Conservation (phyloP, 2,888 invertebrate genomes). For the Zaprionus bogoriensis region DNA sequence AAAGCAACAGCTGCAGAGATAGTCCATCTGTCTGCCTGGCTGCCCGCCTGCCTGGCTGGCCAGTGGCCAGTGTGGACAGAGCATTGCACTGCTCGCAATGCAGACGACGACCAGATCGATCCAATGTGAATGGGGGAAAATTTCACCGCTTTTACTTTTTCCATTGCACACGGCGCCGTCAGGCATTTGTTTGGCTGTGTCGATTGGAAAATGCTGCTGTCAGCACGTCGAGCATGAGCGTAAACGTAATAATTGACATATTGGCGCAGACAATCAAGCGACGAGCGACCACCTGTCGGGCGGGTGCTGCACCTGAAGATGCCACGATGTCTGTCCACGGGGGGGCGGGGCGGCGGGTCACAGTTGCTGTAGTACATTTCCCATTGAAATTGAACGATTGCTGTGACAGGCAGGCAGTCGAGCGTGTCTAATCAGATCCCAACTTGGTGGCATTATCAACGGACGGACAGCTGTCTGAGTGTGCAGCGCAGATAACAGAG, state of each 20-base stretch:
- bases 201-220: conserved; percentile 47
- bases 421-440: conserved; percentile 23
- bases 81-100: conserved; percentile 65
- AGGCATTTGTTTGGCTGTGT: conserved; percentile 6
- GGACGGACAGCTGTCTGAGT: conserved; percentile 28
- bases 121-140: conserved; percentile 73
- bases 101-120: conserved; percentile 62
- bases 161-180: conserved; percentile 22
- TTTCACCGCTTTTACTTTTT: conserved; percentile 74
- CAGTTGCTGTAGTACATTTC: too few species aligned
- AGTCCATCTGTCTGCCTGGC: conserved; percentile 9
- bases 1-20: conserved; percentile 29
- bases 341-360: too few species aligned
- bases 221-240: conserved; percentile 31
- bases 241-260: conserved; percentile 65
- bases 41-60: conserved; percentile 1
- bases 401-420: too few species aligned
- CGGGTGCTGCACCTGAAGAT: conserved; percentile 3
- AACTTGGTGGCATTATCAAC: conserved; percentile 5
- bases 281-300: conserved; percentile 8
- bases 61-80: conserved; percentile 38
- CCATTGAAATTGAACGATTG: too few species aligned
- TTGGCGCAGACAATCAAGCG: conserved; percentile 26
- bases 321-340: conserved; percentile 1
- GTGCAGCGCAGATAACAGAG: conserved; percentile 25